Evolutionary conservation across 2,888 invertebrate genomes (phyloP), one percentile per base, ranked within the genome.

Genomic region (Brenthis hecate): DNA sequence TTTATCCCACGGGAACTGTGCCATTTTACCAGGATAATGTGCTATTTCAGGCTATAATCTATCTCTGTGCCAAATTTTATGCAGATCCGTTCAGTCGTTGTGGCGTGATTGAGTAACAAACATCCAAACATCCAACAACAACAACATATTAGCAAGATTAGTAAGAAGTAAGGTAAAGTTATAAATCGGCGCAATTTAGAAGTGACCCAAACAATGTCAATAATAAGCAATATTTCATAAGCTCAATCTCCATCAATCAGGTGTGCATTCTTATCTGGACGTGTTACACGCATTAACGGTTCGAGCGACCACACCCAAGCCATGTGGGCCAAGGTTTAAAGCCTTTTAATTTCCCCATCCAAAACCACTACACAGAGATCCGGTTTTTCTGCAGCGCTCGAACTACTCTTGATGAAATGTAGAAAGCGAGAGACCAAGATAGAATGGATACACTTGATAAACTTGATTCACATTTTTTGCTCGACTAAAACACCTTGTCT

Each of bases 241-340:
- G 61, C 19, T 50, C 43, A 65, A 57, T 65, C 66, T 56, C 70
- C 58, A 65, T 67, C 66, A 65, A 70, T 70, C 65, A 70, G 57
- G 54, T 65, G 56, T 55, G 68, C 72, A 72, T 72, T 72, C 68
- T 60, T 68, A 72, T 72, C 67, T 72, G 58, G 65, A 72, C 68
- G 66, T 68, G 68, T 68, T 66, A 68, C 63, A 71, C 68, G 66
- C 60, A 66, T 65, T 63, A 56, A 55, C 65, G 60, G 75, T 54
- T 56, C 66, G 47, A 43, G 23, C 60, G 66, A 83, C 86, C 84
- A 78, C 86, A 77, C 85, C 82, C 78, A 77, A 74, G 72, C 65
- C 77, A 84, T 76, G 72, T 81, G 77, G 88, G 89, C 82, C 89
- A 89, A 88, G 90, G 90, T 84, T 65, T 56, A 60, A 76, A 80